Conservation (phyloP, 2,888 invertebrate genomes). For the Lithophane ornitopus region DNA sequence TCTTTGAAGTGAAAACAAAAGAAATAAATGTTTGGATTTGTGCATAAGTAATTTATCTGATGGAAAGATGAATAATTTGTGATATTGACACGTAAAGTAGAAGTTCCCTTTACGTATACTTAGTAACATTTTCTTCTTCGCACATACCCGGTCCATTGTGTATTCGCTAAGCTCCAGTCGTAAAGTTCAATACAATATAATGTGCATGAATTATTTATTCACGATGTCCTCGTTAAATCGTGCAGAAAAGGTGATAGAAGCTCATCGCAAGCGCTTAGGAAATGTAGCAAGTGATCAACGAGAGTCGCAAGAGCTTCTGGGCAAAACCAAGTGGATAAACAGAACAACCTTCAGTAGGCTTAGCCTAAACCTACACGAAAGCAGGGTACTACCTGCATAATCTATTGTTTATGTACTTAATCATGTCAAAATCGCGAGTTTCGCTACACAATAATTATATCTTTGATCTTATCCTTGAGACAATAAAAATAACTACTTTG, state of each 20-base stretch:
- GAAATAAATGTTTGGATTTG: constrained; percentile 9
- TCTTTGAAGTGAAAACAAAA: constrained; percentile 40
- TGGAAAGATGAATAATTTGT: background rate
- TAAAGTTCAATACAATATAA: constrained; percentile 19
- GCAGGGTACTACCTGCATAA: no score
- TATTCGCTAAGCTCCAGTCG: background rate
- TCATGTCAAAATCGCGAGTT: constrained; percentile 7
- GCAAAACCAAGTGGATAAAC: background rate
- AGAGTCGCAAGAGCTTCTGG: background rate
- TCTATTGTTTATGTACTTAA: background rate
- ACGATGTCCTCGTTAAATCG: background rate
- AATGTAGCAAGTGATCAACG: no score
- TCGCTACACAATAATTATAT: constrained; percentile 4
- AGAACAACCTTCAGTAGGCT: background rate
- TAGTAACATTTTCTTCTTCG: background rate
- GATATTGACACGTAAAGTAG: background rate
- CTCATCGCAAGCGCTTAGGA: no score
- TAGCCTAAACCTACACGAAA: background rate
- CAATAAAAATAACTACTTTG: constrained; percentile 13
- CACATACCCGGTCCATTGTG: background rate
- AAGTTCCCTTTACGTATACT: background rate
- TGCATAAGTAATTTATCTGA: constrained; percentile 8
- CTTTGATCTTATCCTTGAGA: constrained; percentile 28
- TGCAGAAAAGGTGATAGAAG: background rate
- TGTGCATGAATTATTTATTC: constrained; percentile 13